Evolutionary conservation across 2,797 vertebrate genomes (phyloP).

Genomic region (Paguma larvata): DNA sequence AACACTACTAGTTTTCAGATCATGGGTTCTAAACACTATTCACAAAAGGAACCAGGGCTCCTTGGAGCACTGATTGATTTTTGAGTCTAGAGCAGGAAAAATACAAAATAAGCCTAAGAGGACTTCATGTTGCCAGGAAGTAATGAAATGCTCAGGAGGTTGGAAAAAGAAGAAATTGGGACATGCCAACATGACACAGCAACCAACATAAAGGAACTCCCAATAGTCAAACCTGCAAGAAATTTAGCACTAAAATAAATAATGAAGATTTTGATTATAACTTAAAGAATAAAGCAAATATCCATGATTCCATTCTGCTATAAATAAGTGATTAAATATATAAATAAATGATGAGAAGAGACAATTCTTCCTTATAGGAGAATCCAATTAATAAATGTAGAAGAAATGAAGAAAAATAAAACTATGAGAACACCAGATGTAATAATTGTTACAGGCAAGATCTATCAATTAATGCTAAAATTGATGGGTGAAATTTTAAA

Average conservation of each 20-base stretch:
- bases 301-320: background rate
- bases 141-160: background rate
- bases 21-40: background rate
- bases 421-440: background rate
- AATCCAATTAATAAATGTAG: background rate
- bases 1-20: background rate
- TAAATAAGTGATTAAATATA: background rate
- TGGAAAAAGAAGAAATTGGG: background rate
- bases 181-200: background rate
- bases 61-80: background rate
- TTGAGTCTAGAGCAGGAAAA: background rate
- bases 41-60: background rate
- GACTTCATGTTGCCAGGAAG: background rate
- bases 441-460: background rate
- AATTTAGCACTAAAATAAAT: background rate
- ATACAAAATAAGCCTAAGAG: background rate
- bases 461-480: background rate
- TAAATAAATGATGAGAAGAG: background rate
- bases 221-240: background rate
- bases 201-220: background rate
- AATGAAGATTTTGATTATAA: background rate
- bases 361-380: background rate
- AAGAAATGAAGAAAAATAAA: background rate
- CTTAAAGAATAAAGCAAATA: background rate
- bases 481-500: background rate